Base-by-base conservation (phyloP, 2,113 vertebrate species). In the Pantherophis guttatus region DNA sequence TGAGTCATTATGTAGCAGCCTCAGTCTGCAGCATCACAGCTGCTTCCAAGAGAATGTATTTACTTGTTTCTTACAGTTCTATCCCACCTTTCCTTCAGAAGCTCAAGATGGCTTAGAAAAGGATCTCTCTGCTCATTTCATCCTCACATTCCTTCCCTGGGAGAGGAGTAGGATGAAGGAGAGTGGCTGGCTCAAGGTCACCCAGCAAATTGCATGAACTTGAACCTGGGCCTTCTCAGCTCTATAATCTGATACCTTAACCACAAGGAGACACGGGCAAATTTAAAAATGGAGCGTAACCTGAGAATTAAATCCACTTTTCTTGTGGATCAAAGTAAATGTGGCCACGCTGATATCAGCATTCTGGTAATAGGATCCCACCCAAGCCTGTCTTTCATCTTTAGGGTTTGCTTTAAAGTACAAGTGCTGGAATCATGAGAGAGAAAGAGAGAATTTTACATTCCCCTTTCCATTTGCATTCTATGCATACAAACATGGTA, bases 391-490 rank as follows among this genome's bases (percentile, higher is more conserved):
- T 7, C 17, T n/a, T 55, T 85, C 62, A 58, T 89, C 92, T 53
- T 48, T 4, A 15, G 8, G 3, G 9, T 33, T 87, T 15, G 5
- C 62, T 81, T 57, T 3, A n/a, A 24, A 33, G 44, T n/a, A 9
- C 11, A 33, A 59, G 87, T 17, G 6, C 57, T 58, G 58, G 26
- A 52, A 93, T 55, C 44, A 17, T 23, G 65, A 50, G 87, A 89
- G 5, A 57, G 70, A 85, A 5, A 8, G 55, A 24, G 53, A 29
- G 65, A 89, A 86, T 92, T 85, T 92, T 81, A 88, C 15, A 13
- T 57, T 86, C 52, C 44, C 53, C 44, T 91, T 86, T 48, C 19
- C 89, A 93, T 92, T 91, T 91, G 87, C 57, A 86, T 65, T 90
- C 50, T 70, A 17, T 90, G 65, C 57, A 50, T 88, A 90, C 52